Evolutionary conservation across 2,888 invertebrate genomes (phyloP), one percentile per base, ranked within the genome.

Genomic region (Nematopogon swammerdamellus): DNA sequence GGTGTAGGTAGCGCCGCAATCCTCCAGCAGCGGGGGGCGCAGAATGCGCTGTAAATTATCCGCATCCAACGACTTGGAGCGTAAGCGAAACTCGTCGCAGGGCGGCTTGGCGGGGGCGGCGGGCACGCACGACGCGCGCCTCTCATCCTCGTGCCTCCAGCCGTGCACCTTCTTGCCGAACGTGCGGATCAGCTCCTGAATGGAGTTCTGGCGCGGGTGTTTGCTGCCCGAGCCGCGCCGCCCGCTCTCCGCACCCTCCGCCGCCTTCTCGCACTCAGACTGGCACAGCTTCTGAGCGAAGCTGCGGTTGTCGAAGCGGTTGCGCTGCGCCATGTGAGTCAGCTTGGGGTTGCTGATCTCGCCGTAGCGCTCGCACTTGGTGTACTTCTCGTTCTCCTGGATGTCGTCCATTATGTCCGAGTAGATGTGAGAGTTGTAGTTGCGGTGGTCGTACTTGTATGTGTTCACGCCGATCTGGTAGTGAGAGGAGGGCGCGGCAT

Each of bases 1-100:
- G 64, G 85, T 83, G 64, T 92, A 92, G 4, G 91, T 92, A 8
- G 90, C 84, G 48, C 88, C 91, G 63, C 91, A 91, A 63, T 92
- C 92, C 53, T 84, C 83, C n/a, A 86, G 72, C 51, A 82, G 70
- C 52, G 80, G 81, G 56, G 79, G 70, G 50, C 55, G 62, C 6
- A 59, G 46, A 44, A 65, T 52, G 56, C 62, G 64, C 44, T 80
- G 68, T 47, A 82, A 69, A 46, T 82, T 70, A 49, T 81, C 81
- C 6, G 75, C 82, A 64, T 92, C 92, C 57, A 92, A 74, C 47
- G 91, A 91, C 63, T 91, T 91, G 44, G 91, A 91, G 46, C 92
- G 81, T 45, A 84, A 84, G 17, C 92, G 81, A 63, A 91, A 92
- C 59, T 87, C 88, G 42, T 85, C 86, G 48, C 73, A 67, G 36